Base-by-base conservation (phyloP, 1,140 invertebrate genomes). In the Parasteatoda tepidariorum region DNA sequence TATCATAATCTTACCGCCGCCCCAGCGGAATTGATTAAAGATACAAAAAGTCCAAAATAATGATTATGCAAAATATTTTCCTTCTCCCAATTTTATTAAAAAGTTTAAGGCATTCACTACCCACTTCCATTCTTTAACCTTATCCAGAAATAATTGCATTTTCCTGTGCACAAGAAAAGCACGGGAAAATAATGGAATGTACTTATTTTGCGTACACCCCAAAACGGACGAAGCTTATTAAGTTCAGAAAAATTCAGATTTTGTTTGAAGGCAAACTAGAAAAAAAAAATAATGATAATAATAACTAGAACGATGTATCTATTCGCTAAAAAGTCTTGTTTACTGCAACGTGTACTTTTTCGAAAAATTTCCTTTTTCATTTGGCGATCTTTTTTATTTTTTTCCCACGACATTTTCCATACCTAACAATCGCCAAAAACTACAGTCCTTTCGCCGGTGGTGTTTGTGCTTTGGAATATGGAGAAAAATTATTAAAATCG, bases 201-300 rank as follows among this genome's bases (percentile, higher is more conserved):
- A 64, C 26, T 64, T 64, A 64, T 31, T n/a, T 64, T 64, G 61
- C 9, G 28, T 64, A 30, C 61, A 15, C n/a, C 24, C 38, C 38
- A 48, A 48, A 48, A 48, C 38, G 38, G 31, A 64, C 61, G 61
- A 64, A 64, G 61, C 61, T 64, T 64, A 64, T 64, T 64, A 64
- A 30, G 28, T 13, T 64, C n/a, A 5, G n/a, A 24, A 33, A 64
- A 64, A 64, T 64, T 64, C 61, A 64, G 61, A 64, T 64, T 64
- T 64, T 64, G 61, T 64, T 31, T 48, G 38, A 48, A 48, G 57
- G 57, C 24, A 59, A 26, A 22, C 24, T 22, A 5, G 1, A 59
- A 59, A 59, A 64, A 26, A 64, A 26, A 64, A 13, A 30, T n/a
- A 64, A 9, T 24, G n/a, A 30, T 30, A 64, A 64, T 5, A 31